Evolutionary conservation across 1,140 invertebrate genomes (phyloP).

Genomic region (Aphaenogaster rudis): DNA sequence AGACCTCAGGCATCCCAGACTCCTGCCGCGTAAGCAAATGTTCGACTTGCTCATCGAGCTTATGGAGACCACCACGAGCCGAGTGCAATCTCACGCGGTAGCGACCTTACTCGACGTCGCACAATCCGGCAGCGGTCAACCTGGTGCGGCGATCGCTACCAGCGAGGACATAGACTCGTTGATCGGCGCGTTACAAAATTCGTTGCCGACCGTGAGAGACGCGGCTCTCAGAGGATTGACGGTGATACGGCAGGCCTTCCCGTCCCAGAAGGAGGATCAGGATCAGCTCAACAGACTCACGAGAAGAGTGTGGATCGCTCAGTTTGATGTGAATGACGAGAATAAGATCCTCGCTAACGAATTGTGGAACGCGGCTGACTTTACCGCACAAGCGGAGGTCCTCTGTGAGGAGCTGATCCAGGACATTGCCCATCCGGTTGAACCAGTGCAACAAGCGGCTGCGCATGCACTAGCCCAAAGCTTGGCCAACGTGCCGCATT

Average conservation of each 20-base stretch:
- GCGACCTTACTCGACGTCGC: constrained; percentile 93
- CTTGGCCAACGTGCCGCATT: constrained; percentile 87
- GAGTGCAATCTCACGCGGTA: constrained; percentile 92
- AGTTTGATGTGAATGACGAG: constrained; percentile 91
- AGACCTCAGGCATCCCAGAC: constrained; percentile 90
- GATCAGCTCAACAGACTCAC: constrained; percentile 89
- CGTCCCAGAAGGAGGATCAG: constrained; percentile 88
- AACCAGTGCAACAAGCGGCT: constrained; percentile 93
- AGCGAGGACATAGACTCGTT: constrained; percentile 92
- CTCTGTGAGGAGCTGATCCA: constrained; percentile 89
- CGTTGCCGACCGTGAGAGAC: constrained; percentile 91
- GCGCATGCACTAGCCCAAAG: constrained; percentile 92
- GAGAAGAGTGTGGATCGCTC: constrained; percentile 92
- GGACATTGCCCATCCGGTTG: constrained; percentile 93
- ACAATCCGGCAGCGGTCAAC: constrained; percentile 89
- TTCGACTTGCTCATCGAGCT: constrained; percentile 93
- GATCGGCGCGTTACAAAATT: constrained; percentile 92
- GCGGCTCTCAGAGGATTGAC: constrained; percentile 92
- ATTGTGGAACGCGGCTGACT: constrained; percentile 90
- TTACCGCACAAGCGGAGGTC: constrained; percentile 88
- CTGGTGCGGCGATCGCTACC: constrained; percentile 89
- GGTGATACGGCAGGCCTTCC: constrained; percentile 90
- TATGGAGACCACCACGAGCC: constrained; percentile 90
- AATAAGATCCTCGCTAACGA: constrained; percentile 90
- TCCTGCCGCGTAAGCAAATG: constrained; percentile 94